phyloP scores from a whole-genome alignment of 1,140 invertebrate genomes.

The Drosophila biarmipes region DNA sequence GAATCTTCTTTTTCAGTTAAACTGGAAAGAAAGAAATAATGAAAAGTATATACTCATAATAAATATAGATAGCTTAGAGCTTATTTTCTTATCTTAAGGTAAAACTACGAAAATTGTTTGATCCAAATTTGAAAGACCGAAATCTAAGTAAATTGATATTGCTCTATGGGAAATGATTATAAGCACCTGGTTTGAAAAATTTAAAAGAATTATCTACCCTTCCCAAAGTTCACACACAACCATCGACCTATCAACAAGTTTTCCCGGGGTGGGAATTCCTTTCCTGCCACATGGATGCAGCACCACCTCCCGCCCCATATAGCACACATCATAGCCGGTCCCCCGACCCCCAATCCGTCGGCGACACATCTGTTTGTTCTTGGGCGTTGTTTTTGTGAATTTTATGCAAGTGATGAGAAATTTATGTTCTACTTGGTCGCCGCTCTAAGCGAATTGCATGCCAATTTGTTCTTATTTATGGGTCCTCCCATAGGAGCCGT shows the following conservation, averaged over 20 bases:
- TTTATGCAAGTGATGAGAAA: conserved; percentile 80
- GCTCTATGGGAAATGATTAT: too few relatives aligned
- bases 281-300: not conserved
- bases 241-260: not conserved
- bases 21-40: too few relatives aligned
- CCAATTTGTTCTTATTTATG: conserved; percentile 79
- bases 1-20: too few relatives aligned
- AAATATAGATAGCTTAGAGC: too few relatives aligned
- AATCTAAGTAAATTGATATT: too few relatives aligned
- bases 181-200: too few relatives aligned
- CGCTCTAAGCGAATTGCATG: conserved; percentile 70
- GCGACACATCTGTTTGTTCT: conserved; percentile 72
- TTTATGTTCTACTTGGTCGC: conserved; percentile 69
- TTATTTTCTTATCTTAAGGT: too few relatives aligned
- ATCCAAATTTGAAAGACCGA: too few relatives aligned
- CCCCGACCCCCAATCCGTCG: conserved; percentile 20
- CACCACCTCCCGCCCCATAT: not conserved
- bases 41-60: too few relatives aligned
- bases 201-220: too few relatives aligned
- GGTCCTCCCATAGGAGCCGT: conserved; percentile 3
- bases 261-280: not conserved
- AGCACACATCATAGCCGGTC: not conserved
- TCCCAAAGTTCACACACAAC: not conserved
- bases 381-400: conserved; percentile 68
- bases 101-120: too few relatives aligned